Conservation (phyloP, 2,888 invertebrate genomes). For the Silvanus unidentatus region DNA sequence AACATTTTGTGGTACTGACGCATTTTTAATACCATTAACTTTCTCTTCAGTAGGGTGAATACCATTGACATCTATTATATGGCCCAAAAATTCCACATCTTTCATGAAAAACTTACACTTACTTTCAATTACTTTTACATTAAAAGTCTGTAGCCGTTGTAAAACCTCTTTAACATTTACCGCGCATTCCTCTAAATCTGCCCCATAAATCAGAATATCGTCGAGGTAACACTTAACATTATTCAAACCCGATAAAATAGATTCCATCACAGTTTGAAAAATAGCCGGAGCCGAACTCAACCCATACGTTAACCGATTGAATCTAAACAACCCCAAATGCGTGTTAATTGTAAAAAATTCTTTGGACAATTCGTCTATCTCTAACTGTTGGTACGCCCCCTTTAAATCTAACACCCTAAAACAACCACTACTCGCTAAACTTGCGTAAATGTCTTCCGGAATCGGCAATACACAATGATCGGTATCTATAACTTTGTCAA, state of each 20-base stretch:
- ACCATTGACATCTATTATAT: slow-evolving; percentile 13
- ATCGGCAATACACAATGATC: slow-evolving; percentile 32
- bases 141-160: slow-evolving; percentile 17
- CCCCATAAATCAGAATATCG: slow-evolving; percentile 22
- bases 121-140: slow-evolving; percentile 21
- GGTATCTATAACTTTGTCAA: slow-evolving; percentile 24
- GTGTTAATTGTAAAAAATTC: slow-evolving; percentile 28
- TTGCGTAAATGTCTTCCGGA: slow-evolving; percentile 30
- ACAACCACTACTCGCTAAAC: slow-evolving; percentile 21
- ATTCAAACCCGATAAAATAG: slow-evolving; percentile 12
- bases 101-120: slow-evolving; percentile 24
- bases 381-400: slow-evolving; percentile 29
- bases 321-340: slow-evolving; percentile 25
- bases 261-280: slow-evolving; percentile 22
- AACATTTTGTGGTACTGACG: slow-evolving; percentile 11
- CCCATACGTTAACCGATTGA: slow-evolving; percentile 25
- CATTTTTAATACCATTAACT: slow-evolving; percentile 9
- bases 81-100: slow-evolving; percentile 25
- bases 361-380: slow-evolving; percentile 21
- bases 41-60: slow-evolving; percentile 14
- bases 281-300: slow-evolving; percentile 26
- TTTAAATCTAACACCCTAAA: slow-evolving; percentile 28
- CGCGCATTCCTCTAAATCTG: slow-evolving; percentile 12
- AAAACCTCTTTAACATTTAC: slow-evolving; percentile 15
- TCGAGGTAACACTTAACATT: slow-evolving; percentile 20